Evolutionary conservation across 2,888 invertebrate species (phyloP).

Genomic region (Linyphia triangularis): DNA sequence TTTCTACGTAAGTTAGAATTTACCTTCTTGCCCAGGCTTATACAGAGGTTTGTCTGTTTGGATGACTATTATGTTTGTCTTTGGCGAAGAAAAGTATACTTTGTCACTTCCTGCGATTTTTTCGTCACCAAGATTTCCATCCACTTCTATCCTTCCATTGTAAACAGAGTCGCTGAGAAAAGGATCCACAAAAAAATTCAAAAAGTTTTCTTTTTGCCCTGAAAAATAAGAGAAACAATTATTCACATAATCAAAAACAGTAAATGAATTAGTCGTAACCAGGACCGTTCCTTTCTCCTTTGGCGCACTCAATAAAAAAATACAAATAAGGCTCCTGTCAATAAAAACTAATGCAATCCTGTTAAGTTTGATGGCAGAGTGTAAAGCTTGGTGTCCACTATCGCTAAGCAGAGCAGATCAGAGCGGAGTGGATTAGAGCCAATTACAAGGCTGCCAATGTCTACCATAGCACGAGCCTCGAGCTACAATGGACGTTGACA

Average conservation of each 20-base stretch:
- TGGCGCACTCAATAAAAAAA: too few species aligned
- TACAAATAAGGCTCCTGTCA: too few species aligned
- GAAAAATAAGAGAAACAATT: not conserved
- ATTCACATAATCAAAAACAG: not conserved
- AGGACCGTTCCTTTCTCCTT: too few species aligned
- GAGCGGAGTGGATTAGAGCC: too few species aligned
- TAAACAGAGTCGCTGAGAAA: constrained; percentile 14
- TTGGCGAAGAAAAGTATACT: constrained; percentile 28
- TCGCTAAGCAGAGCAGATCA: too few species aligned
- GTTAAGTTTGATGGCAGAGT: too few species aligned
- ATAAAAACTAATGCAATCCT: too few species aligned
- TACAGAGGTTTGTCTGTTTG: constrained; percentile 72
- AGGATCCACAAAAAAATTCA: not conserved
- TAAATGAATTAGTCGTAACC: not conserved
- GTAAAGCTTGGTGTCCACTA: too few species aligned
- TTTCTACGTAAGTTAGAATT: too few species aligned
- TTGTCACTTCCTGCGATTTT: constrained; percentile 40
- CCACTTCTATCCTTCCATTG: constrained; percentile 31
- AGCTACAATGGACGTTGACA: too few species aligned
- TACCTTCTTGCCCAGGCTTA: constrained; percentile 72
- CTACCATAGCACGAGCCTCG: too few species aligned
- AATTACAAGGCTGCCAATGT: too few species aligned
- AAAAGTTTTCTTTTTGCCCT: constrained; percentile 15
- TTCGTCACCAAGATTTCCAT: constrained; percentile 33
- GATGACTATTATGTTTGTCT: constrained; percentile 36